Base-by-base conservation (phyloP, 2,113 vertebrate genomes). In the Hypocryptadius cinnamomeus region DNA sequence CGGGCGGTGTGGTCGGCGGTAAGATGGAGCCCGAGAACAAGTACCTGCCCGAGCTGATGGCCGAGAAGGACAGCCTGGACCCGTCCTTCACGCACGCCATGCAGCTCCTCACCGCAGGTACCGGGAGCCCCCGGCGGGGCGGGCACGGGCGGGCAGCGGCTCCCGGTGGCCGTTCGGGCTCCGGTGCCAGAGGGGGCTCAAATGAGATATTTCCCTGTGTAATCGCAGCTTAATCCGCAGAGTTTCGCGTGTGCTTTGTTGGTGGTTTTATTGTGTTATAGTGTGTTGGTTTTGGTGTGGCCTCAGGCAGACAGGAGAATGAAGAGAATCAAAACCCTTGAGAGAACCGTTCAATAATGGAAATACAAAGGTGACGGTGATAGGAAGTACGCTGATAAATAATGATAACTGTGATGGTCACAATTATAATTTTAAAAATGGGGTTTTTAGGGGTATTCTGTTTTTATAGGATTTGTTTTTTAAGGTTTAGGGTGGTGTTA, bases 1-100 rank as follows among this genome's bases (percentile, higher is more conserved):
- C 96, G 44, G 83, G 91, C n/a, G 82, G 95, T 23, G 54, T 97
- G 69, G 85, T 94, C 28, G 60, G 96, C 5, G 94, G 15, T 85
- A 99, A 98, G 96, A 98, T 99, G 98, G 99, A 99, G 98, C 97
- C 97, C 2, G 99, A 99, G 96, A 98, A 98, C 40, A 99, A 99
- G 76, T 99, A 99, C 65, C 97, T 99, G 60, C 99, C 99, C 11
- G 99, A 99, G 97, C 98, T 99, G 60, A 98, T 99, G 97, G 99
- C 99, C 2, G 99, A 99, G 84, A 99, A 99, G 94, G 99, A 99
- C 97, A 99, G 99, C 53, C 96, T 99, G 89, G 99, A 99, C 94
- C 98, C 99, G 24, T 99, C 99, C 25, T 99, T 99, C 96, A 99
- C 99, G 8, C 99, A 99, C 90, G 99, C 99, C 51, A 99, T 99